phyloP scores from a whole-genome alignment of 2,113 vertebrate species.

The Dryoscopus gambensis region DNA sequence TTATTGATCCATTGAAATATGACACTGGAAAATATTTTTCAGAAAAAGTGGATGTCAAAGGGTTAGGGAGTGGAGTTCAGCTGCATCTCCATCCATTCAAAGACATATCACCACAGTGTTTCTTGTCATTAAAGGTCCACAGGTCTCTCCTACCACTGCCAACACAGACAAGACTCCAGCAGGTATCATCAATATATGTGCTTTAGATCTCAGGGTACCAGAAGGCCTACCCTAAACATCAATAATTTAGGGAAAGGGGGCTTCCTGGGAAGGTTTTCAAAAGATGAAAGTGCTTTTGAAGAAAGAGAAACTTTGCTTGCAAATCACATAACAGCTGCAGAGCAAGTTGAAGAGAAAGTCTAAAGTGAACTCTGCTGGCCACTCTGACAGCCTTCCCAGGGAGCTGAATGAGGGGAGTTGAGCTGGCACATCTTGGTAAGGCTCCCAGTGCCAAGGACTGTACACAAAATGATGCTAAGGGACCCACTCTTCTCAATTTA shows the following conservation, averaged over 20 bases:
- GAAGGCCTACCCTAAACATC: neutral
- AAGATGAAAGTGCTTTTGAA: neutral
- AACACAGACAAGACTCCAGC: neutral
- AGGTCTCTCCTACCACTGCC: neutral
- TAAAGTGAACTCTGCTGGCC: constrained; percentile 10
- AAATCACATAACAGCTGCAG: neutral
- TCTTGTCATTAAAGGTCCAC: neutral
- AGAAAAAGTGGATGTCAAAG: neutral
- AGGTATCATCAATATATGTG: neutral
- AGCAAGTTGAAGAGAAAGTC: neutral
- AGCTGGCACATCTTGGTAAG: neutral
- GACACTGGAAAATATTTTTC: neutral
- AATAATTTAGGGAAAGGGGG: neutral
- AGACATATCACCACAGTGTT: neutral
- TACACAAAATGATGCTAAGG: neutral
- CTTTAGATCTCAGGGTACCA: neutral
- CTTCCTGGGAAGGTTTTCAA: neutral
- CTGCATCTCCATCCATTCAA: neutral
- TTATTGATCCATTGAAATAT: neutral
- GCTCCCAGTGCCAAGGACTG: neutral
- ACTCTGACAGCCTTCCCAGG: neutral
- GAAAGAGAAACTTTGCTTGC: neutral
- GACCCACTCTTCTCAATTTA: neutral
- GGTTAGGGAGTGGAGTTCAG: neutral
- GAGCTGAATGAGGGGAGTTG: neutral